Evolutionary conservation across 2,797 vertebrate genomes (phyloP).

Genomic region (Ceryle rudis): DNA sequence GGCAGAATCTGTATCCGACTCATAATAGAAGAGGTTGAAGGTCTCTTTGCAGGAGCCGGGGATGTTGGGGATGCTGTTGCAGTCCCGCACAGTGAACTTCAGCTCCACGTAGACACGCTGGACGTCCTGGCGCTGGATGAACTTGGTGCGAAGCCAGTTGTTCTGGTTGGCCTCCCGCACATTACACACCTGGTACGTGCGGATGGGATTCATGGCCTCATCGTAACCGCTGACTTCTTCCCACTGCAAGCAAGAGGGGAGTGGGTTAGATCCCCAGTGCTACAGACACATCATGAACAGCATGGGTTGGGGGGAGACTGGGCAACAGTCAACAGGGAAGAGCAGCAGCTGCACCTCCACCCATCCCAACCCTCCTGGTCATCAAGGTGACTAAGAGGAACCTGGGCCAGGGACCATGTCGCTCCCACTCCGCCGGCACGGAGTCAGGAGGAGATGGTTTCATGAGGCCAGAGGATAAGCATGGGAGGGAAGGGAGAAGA

Average conservation of each 20-base stretch:
- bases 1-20: conserved; percentile 94
- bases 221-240: conserved; percentile 98
- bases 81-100: conserved; percentile 97
- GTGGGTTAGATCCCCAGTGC: neutral
- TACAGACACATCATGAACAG: fast-evolving
- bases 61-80: conserved; percentile 98
- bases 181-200: conserved; percentile 98
- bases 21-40: conserved; percentile 98
- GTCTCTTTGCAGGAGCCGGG: conserved; percentile 99
- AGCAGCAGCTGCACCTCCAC: neutral
- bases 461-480: neutral
- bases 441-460: neutral
- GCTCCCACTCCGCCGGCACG: fast-evolving
- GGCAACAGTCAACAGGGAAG: neutral
- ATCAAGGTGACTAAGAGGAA: conserved; percentile 36
- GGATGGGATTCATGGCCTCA: conserved; percentile 95
- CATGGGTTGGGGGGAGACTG: neutral
- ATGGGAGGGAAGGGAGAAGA: neutral
- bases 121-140: conserved; percentile 91
- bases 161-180: conserved; percentile 92
- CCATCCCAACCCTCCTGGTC: neutral
- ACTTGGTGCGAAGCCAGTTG: conserved; percentile 97
- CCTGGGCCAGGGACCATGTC: neutral
- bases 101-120: conserved; percentile 96
- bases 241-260: conserved; percentile 84